Evolutionary conservation across 2,888 invertebrate species (phyloP), one percentile per base, ranked within the genome.

Genomic region (Camponotus fellah): DNA sequence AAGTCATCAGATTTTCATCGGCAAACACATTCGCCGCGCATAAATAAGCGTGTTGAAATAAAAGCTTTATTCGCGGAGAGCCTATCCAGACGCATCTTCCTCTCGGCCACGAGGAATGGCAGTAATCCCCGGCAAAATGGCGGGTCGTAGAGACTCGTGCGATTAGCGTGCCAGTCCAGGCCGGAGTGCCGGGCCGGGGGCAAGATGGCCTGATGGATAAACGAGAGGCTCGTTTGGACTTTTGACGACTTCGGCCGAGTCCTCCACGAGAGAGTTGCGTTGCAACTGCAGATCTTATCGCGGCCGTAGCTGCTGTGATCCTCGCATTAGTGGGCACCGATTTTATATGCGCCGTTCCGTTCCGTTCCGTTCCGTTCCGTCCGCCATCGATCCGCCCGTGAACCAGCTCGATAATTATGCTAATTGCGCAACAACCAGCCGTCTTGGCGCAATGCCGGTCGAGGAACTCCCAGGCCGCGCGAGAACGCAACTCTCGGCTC

Each of bases 141-240:
- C 66, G 82, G 89, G 89, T 89, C 89, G 87, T 53, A 75, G 89
- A 87, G 84, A 87, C 85, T 74, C 71, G 83, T 83, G 88, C 85
- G 90, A 89, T 89, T 88, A 88, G 85, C 87, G 87, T 87, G 90
- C 83, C 82, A 85, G 72, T 40, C 66, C 46, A 26, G 79, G 2
- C 26, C 26, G 26, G 26, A 58, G 79, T 86, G 76, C 66, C 60
- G 17, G 69, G 89, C 86, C 60, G 60, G 71, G 46, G 79, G 71
- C 79, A 90, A 86, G 88, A 90, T 88, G 83, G 82, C 85, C 82
- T 83, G 90, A 86, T 85, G 91, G 89, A 90, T 87, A 89, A 89
- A 89, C 89, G 89, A 89, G 89, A 86, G 86, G 89, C 89, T 89
- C 89, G 89, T 89, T 89, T 89, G 56, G 85, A 89, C 87, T 87